These are phyloP conservation scores for Hylaeus volcanicus DNA, from an alignment of 1,140 invertebrate species.

Conservation along the genomic window DNA sequence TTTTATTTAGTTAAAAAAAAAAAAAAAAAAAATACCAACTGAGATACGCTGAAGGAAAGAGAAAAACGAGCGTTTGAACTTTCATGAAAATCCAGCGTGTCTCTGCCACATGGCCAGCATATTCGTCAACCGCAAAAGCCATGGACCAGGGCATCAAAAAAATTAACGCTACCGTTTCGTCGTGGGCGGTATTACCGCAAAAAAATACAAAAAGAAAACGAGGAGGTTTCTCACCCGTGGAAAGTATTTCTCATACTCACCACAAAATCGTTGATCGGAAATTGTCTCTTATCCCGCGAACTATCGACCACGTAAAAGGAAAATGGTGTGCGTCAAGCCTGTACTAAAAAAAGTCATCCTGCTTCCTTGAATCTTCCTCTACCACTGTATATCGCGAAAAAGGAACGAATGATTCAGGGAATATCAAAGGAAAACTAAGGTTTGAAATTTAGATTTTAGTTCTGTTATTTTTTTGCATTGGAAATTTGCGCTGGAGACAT, in stretches of 20 bases:
- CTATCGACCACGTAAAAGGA: no score
- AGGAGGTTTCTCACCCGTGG: neutral
- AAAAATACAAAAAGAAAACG: neutral
- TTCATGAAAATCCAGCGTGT: conserved; percentile 41
- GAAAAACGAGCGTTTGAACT: conserved; percentile 38
- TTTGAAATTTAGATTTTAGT: no score
- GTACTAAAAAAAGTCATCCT: no score
- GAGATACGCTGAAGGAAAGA: conserved; percentile 23
- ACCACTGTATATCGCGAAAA: no score
- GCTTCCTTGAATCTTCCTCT: no score
- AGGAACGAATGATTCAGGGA: no score
- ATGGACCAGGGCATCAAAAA: neutral
- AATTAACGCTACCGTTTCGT: conserved; percentile 25
- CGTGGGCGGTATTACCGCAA: neutral
- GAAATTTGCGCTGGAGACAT: neutral
- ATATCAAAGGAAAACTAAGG: no score
- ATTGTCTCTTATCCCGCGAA: no score
- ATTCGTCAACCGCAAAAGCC: conserved; percentile 36
- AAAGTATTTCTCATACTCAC: neutral
- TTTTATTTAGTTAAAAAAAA: neutral
- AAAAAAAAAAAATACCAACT: neutral
- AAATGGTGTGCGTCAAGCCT: neutral
- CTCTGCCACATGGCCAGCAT: conserved; percentile 16
- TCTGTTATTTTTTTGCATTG: no score
- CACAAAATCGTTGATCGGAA: no score